Percentiles rank a stretch among this genome's conserved stretches.
These are phyloP conservation scores for Chondrilla cf. caribensis DNA, from an alignment of 37 sponge, comb jelly and placozoan species.

Conservation along the genomic window DNA sequence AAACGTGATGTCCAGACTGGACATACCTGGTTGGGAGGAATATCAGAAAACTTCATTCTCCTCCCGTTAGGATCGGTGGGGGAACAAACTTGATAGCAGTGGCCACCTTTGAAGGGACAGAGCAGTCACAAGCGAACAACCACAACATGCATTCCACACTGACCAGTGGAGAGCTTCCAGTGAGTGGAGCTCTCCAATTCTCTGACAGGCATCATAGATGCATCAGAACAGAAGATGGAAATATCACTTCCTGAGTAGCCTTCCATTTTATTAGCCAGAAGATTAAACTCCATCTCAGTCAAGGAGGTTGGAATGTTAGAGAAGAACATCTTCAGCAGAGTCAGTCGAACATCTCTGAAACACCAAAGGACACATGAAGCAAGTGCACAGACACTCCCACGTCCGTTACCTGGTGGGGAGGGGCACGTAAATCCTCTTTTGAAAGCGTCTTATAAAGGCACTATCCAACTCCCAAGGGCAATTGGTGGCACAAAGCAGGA, in stretches of 20 bases:
- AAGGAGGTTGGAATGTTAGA: not conserved
- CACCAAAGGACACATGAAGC: not conserved
- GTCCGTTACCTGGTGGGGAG: conserved; percentile 32
- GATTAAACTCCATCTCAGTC: conserved; percentile 52
- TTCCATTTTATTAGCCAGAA: conserved; percentile 45
- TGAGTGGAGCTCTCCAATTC: conserved; percentile 52
- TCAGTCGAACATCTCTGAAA: conserved; percentile 34
- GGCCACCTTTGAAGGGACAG: conserved; percentile 1
- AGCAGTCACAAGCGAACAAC: too few species aligned
- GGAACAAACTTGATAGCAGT: conserved; percentile 21
- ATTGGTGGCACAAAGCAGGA: conserved; percentile 86
- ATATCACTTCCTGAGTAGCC: conserved; percentile 87
- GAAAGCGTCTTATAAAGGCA: conserved; percentile 79
- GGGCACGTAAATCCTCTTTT: conserved; percentile 47
- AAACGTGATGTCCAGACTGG: not conserved
- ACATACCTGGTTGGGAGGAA: conserved; percentile 39
- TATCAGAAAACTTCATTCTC: conserved; percentile 12
- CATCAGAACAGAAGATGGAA: conserved; percentile 61
- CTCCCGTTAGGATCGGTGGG: conserved; percentile 21
- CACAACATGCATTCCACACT: too few species aligned
- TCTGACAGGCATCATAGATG: conserved; percentile 67
- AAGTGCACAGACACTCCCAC: not conserved
- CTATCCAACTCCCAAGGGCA: conserved; percentile 92
- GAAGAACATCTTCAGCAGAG: conserved; percentile 29
- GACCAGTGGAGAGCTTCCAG: conserved; percentile 41